These are phyloP conservation scores for Manis crassicaudata DNA, from an alignment of 2,797 vertebrate species.

Conservation along the genomic window DNA sequence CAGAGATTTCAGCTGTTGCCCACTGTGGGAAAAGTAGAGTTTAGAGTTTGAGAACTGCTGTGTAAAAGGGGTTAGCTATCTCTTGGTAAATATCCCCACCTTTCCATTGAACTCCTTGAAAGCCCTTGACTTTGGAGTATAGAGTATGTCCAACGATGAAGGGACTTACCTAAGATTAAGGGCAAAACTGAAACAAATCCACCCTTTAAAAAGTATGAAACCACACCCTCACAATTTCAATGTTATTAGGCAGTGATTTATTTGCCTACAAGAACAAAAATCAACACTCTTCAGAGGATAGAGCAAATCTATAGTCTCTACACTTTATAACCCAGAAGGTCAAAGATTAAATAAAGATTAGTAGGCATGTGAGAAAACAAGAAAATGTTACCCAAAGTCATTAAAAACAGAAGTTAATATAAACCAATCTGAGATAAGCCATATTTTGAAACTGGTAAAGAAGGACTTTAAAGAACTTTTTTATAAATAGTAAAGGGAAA, in stretches of 20 bases:
- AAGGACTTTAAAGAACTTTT: neutral
- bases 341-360: constrained; percentile 33
- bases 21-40: neutral
- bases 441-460: constrained; percentile 6
- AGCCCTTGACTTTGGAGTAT: neutral
- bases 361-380: neutral
- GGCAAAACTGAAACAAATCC: neutral
- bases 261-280: neutral
- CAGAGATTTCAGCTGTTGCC: neutral
- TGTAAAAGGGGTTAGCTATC: neutral
- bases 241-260: neutral
- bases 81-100: neutral
- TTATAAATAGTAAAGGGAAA: neutral
- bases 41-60: neutral
- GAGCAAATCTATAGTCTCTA: neutral
- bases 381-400: neutral
- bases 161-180: constrained; percentile 8
- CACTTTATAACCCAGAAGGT: neutral
- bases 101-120: constrained; percentile 24
- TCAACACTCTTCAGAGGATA: neutral
- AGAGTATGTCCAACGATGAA: constrained; percentile 9
- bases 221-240: neutral
- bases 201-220: neutral
- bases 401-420: constrained; percentile 18
- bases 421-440: constrained; percentile 16